Conservation (phyloP, 2,113 vertebrate species). For the Ia io region DNA sequence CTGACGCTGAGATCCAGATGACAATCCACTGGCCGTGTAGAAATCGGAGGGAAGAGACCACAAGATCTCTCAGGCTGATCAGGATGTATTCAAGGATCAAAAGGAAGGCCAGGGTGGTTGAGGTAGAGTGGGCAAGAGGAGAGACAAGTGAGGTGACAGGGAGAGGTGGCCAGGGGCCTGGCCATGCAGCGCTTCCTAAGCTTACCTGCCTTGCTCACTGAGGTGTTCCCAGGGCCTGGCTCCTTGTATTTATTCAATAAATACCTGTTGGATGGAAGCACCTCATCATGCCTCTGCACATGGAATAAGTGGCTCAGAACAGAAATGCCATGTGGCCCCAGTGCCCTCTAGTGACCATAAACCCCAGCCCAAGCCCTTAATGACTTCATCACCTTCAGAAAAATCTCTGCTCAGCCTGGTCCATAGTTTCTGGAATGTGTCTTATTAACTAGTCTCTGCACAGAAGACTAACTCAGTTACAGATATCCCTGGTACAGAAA, state of each 20-base stretch:
- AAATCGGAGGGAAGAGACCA: not conserved
- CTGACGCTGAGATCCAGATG: not conserved
- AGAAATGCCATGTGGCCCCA: not conserved
- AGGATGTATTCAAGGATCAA: not conserved
- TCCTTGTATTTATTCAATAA: not conserved
- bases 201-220: not conserved
- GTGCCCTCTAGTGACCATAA: slow-evolving; percentile 61
- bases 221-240: not conserved
- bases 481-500: not conserved
- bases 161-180: not conserved
- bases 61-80: not conserved
- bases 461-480: not conserved
- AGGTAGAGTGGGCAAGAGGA: not conserved
- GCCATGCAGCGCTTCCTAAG: fast-evolving
- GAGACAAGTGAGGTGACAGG: not conserved
- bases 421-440: not conserved
- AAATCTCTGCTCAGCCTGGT: not conserved
- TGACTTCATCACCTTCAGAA: not conserved
- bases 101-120: not conserved
- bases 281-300: not conserved
- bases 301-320: not conserved
- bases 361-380: not conserved
- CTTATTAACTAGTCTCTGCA: not conserved
- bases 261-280: not conserved
- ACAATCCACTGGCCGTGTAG: not conserved